Base-by-base conservation (phyloP, 2,113 vertebrate species). In the Sceloporus undulatus region DNA sequence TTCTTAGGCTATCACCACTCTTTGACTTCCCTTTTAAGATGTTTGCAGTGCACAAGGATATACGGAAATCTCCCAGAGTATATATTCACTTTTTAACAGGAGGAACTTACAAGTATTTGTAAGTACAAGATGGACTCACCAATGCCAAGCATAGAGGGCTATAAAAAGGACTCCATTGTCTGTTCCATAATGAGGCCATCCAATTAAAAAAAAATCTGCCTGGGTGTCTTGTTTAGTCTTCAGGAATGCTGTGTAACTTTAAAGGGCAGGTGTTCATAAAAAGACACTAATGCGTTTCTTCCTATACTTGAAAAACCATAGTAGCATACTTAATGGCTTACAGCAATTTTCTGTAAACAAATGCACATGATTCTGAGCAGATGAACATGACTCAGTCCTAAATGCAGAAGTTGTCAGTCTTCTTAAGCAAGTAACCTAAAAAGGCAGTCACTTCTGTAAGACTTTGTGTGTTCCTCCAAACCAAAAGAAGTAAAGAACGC, bases 391-490 rank as follows among this genome's bases (percentile, higher is more conserved):
- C 90, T 84, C 73, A 68, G 42, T 34, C 91, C 91, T 82, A 91
- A 91, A 10, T 85, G 92, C 93, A 89, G 75, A 86, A 85, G 87
- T 94, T 90, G 93, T 79, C 92, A 92, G 92, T 85, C 27, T 62
- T 62, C 48, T 62, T 73, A 29, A 87, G 40, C 73, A 18, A 89
- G 91, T 92, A 92, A 94, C 90, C 93, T 38, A n/a, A 95, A 90
- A 95, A 95, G 94, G 95, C 93, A 94, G 82, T 42, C 23, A 18
- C 18, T 81, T 84, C 48, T 91, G 40, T 86, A 90, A 70, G 84
- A 10, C 75, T 70, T 54, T 48, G n/a, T 87, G 19, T 38, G 54
- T 38, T 34, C 52, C 2, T 75, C 90, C 73, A 90, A 89, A 65
- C 87, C 82, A 88, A 82, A 92, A 74, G 87, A 90, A 87, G 87